Conservation (phyloP, 2,113 vertebrate genomes). For the Macrotis lagotis region DNA sequence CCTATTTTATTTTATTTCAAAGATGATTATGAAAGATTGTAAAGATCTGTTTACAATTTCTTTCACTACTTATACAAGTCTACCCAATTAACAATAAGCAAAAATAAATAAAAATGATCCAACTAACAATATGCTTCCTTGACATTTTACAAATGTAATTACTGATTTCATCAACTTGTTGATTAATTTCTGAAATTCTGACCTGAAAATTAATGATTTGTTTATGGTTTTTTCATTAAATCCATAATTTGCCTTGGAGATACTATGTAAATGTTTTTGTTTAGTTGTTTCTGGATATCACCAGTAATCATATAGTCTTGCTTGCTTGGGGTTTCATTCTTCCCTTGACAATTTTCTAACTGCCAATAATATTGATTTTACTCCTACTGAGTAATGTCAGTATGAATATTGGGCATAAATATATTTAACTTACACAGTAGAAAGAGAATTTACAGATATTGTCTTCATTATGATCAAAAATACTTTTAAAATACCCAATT, state of each 20-base stretch:
- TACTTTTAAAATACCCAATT: not conserved
- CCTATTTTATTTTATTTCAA: not conserved
- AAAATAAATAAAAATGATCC: not conserved
- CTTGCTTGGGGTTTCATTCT: not conserved
- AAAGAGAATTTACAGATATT: not conserved
- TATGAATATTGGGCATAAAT: not conserved
- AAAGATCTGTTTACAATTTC: not conserved
- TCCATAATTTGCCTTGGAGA: not conserved
- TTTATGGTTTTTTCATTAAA: not conserved
- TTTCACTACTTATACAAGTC: not conserved
- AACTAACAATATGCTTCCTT: not conserved
- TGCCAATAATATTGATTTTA: conserved; percentile 19
- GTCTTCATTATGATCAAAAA: not conserved
- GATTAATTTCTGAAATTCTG: conserved; percentile 7
- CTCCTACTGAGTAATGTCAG: conserved; percentile 24
- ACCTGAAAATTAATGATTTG: conserved; percentile 1
- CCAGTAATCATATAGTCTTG: not conserved
- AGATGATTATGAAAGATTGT: not conserved
- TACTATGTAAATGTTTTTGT: not conserved
- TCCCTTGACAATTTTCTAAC: conserved; percentile 19
- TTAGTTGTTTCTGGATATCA: conserved; percentile 27
- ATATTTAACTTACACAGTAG: not conserved
- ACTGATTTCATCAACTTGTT: conserved; percentile 3
- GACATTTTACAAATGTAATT: conserved; percentile 21
- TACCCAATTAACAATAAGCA: not conserved